Evolutionary conservation across 2,113 vertebrate species (phyloP).

Genomic region (Pluvialis apricaria): DNA sequence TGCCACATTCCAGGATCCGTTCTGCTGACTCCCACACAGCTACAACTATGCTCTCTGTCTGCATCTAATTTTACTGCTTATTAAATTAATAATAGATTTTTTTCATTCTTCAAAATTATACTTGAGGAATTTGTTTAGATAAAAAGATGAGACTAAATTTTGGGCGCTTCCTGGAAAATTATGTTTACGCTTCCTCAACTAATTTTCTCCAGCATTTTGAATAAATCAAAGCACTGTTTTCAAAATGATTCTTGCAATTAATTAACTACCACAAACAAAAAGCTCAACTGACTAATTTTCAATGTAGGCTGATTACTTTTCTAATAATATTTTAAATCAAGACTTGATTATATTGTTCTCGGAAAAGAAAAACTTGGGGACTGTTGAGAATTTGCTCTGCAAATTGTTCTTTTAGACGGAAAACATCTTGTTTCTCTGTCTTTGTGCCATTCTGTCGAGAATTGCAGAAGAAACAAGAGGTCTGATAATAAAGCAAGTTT

Average conservation of each 20-base stretch:
- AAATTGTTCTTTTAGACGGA: neutral
- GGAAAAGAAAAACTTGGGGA: neutral
- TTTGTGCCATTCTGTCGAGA: neutral
- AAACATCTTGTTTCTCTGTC: neutral
- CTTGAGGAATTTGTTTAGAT: neutral
- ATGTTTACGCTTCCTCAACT: neutral
- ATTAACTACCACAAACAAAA: neutral
- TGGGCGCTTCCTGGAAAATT: neutral
- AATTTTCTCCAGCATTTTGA: neutral
- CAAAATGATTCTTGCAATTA: neutral
- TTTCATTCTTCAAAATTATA: neutral
- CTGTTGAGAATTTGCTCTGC: neutral
- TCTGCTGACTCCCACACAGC: neutral
- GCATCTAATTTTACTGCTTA: neutral
- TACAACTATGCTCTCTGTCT: neutral
- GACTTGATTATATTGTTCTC: neutral
- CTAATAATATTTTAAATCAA: neutral
- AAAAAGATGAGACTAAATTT: neutral
- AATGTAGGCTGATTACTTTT: neutral
- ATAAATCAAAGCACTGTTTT: neutral
- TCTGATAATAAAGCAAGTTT: neutral
- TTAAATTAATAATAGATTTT: slow-evolving; percentile 18
- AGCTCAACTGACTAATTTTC: neutral
- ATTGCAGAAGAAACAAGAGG: neutral
- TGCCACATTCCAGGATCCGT: neutral